These are phyloP conservation scores for Eupithecia dodoneata DNA, from an alignment of 2,888 invertebrate species.

Conservation along the genomic window DNA sequence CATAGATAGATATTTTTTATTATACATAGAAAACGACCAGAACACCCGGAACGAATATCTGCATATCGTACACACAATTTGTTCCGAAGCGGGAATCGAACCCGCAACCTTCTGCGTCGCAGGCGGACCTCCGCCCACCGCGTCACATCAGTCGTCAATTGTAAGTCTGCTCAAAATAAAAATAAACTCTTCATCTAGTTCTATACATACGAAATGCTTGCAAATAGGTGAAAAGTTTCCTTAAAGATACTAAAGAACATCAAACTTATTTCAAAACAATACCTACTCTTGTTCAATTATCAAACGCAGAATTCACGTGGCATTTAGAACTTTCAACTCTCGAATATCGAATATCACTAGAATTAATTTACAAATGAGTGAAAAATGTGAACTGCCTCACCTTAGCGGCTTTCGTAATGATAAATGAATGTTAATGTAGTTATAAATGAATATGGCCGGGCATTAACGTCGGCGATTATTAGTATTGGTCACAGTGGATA, in stretches of 20 bases:
- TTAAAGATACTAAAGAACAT: not conserved
- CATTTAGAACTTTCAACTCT: not conserved
- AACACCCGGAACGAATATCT: too few species aligned
- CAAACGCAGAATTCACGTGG: not conserved
- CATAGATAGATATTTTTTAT: too few species aligned
- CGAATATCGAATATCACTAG: conserved; percentile 8
- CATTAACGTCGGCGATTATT: conserved; percentile 68
- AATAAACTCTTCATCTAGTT: not conserved
- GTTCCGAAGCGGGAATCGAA: too few species aligned
- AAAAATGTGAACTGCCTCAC: conserved; percentile 51
- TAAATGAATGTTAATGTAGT: conserved; percentile 69
- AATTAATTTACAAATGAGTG: conserved; percentile 20
- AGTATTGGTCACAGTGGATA: conserved; percentile 56
- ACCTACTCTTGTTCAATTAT: not conserved
- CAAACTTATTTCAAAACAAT: not conserved
- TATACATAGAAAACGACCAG: too few species aligned
- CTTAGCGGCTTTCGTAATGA: conserved; percentile 63
- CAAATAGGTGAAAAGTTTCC: too few species aligned
- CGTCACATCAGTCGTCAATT: too few species aligned
- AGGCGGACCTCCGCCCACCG: too few species aligned
- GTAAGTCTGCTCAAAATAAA: not conserved
- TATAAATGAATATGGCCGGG: conserved; percentile 58
- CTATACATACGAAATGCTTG: not conserved
- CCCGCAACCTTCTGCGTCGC: too few species aligned
- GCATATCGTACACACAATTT: too few species aligned